Evolutionary conservation across 2,113 vertebrate species (phyloP).

Genomic region (Romanogobio albipinnatus): DNA sequence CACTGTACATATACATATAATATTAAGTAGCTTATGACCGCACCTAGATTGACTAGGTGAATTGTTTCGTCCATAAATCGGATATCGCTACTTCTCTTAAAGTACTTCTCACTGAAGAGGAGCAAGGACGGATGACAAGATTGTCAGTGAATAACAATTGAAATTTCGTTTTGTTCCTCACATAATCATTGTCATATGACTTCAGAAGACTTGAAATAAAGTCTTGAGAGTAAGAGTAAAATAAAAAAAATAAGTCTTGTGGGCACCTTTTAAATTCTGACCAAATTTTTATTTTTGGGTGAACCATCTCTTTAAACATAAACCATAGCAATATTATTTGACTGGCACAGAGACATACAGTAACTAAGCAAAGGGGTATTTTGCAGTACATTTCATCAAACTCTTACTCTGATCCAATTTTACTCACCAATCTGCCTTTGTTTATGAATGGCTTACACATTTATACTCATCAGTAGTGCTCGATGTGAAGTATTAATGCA

Average conservation of each 20-base stretch:
- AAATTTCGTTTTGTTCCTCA: not conserved
- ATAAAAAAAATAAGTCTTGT: too few relatives aligned
- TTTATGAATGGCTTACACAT: not conserved
- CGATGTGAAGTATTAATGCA: not conserved
- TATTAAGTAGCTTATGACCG: too few relatives aligned
- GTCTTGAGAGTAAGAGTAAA: too few relatives aligned
- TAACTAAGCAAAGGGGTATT: not conserved
- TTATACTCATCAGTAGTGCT: not conserved
- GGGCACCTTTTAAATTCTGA: not conserved
- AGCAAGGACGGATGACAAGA: not conserved
- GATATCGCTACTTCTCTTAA: not conserved
- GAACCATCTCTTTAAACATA: not conserved
- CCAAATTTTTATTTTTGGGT: not conserved
- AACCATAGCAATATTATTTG: not conserved
- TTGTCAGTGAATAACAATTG: not conserved
- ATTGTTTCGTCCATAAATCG: not conserved
- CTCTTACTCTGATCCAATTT: not conserved
- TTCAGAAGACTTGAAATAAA: not conserved
- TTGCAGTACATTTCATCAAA: not conserved
- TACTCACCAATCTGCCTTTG: not conserved
- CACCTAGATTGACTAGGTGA: not conserved
- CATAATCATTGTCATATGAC: not conserved
- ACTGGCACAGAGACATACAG: not conserved
- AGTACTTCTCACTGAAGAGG: not conserved
- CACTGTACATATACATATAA: too few relatives aligned